Percentiles rank a stretch among this genome's conserved stretches.
These are phyloP conservation scores for Rotaria magnacalcarata DNA, from an alignment of 2,888 invertebrate species.

Conservation along the genomic window DNA sequence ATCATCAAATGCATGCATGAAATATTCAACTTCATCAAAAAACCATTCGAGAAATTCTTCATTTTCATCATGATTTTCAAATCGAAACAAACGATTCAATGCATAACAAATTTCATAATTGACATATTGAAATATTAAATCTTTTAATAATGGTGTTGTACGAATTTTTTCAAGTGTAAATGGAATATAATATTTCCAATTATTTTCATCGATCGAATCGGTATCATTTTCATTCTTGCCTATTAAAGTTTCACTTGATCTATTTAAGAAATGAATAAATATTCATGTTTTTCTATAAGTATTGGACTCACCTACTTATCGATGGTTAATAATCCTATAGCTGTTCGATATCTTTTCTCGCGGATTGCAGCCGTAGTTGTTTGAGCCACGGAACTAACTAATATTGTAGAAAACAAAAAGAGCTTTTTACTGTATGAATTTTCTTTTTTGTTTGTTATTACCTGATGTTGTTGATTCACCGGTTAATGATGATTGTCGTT, in stretches of 20 bases:
- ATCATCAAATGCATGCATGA: neutral
- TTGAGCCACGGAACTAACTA: neutral
- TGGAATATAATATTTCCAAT: neutral
- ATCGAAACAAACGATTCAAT: neutral
- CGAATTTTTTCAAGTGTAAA: neutral
- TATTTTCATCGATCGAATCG: neutral
- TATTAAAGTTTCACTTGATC: neutral
- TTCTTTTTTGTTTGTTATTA: neutral
- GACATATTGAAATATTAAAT: neutral
- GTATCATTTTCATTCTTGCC: neutral
- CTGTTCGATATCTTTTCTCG: neutral
- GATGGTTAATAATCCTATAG: neutral
- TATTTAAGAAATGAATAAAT: neutral
- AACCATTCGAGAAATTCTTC: constrained; percentile 15
- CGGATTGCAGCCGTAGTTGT: neutral
- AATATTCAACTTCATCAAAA: constrained; percentile 19
- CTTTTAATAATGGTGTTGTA: neutral
- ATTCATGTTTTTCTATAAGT: neutral
- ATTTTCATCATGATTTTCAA: neutral
- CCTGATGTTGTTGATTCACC: neutral
- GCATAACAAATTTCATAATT: neutral
- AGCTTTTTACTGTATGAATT: neutral
- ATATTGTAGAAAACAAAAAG: neutral
- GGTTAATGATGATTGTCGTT: neutral
- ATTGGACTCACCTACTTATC: neutral